Conservation (phyloP, 2,888 invertebrate species). For the Rutpela maculata region DNA sequence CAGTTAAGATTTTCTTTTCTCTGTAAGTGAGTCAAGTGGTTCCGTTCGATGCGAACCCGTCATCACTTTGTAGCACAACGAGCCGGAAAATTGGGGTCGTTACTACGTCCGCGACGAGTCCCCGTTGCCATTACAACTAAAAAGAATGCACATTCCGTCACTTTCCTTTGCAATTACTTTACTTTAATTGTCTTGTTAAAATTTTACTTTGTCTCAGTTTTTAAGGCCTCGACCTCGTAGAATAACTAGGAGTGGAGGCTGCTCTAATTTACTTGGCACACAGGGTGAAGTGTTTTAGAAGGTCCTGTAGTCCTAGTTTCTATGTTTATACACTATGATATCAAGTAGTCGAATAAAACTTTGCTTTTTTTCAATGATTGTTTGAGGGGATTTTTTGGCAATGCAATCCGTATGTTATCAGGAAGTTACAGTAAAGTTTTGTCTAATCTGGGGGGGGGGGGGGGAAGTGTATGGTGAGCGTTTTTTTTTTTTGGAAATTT, state of each 20-base stretch:
- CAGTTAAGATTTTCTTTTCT: slow-evolving; percentile 35
- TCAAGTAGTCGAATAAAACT: too few species aligned
- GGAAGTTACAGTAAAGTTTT: too few species aligned
- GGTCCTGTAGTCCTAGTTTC: background rate
- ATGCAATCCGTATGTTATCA: too few species aligned
- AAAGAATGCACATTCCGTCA: slow-evolving; percentile 37
- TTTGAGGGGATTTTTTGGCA: too few species aligned
- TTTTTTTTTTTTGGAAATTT: too few species aligned
- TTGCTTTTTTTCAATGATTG: too few species aligned
- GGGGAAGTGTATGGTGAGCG: too few species aligned
- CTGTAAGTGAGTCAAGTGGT: slow-evolving; percentile 34
- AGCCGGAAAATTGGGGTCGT: slow-evolving; percentile 68
- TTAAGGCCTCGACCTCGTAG: background rate
- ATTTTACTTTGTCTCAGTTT: slow-evolving; percentile 22
- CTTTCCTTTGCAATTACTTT: slow-evolving; percentile 36
- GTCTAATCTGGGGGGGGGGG: too few species aligned
- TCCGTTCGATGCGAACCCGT: slow-evolving; percentile 27
- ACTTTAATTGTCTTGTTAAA: slow-evolving; percentile 31
- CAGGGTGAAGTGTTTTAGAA: background rate
- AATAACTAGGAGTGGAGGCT: background rate
- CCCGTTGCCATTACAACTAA: slow-evolving; percentile 26
- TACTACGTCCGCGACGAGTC: slow-evolving; percentile 25
- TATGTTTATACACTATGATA: background rate
- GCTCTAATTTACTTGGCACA: background rate
- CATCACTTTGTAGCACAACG: slow-evolving; percentile 70